These are phyloP conservation scores for Petrolisthes cinctipes DNA, from an alignment of 2,888 invertebrate genomes.

Conservation along the genomic window DNA sequence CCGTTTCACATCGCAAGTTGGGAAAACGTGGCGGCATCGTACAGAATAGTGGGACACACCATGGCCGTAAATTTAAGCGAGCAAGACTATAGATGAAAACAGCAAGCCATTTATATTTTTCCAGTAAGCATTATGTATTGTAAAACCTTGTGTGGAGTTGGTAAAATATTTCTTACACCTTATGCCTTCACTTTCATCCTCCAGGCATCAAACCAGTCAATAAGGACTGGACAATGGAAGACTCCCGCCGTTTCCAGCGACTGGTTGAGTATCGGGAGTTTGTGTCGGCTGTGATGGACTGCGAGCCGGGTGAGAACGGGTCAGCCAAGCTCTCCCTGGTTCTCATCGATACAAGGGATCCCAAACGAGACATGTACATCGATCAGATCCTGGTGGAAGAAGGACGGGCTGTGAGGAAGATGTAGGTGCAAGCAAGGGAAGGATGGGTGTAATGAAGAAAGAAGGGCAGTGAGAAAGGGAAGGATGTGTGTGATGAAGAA, in stretches of 20 bases:
- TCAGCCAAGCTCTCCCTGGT: constrained; percentile 28
- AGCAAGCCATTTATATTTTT: no score
- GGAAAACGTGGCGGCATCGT: no score
- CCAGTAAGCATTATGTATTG: no score
- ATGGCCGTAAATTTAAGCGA: no score
- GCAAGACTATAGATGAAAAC: no score
- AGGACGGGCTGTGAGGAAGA: constrained; percentile 24
- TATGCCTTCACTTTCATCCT: not conserved
- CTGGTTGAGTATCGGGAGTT: constrained; percentile 80
- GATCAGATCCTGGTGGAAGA: constrained; percentile 54
- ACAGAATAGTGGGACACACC: no score
- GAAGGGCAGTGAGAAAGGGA: no score
- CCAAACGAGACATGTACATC: constrained; percentile 46
- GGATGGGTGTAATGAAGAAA: no score
- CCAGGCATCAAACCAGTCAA: constrained; percentile 74
- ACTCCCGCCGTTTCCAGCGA: constrained; percentile 80
- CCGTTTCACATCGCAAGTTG: no score
- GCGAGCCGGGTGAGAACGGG: not conserved
- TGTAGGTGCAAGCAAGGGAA: not conserved
- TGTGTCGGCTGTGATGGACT: constrained; percentile 75
- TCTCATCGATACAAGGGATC: constrained; percentile 56
- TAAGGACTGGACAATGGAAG: constrained; percentile 80
- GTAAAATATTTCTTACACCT: no score
- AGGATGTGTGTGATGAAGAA: no score
- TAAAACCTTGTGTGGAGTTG: no score